These are phyloP conservation scores for Therioaphis trifolii DNA, from an alignment of 2,888 invertebrate genomes.

Conservation along the genomic window DNA sequence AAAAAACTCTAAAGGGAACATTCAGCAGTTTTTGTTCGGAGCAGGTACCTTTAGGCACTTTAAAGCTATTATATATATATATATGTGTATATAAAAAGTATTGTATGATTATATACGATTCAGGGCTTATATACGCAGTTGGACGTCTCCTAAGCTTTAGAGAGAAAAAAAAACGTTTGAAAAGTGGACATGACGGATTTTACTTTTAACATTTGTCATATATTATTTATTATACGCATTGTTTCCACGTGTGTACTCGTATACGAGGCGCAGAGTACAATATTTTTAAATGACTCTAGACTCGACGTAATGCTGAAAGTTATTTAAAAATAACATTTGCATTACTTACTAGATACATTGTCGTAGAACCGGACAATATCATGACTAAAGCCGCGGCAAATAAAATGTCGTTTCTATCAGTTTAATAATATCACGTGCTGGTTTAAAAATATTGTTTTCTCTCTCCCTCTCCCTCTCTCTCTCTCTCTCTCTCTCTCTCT, in stretches of 20 bases:
- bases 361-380: too few species aligned
- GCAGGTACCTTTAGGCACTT: slow-evolving; percentile 53
- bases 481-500: too few species aligned
- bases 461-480: too few species aligned
- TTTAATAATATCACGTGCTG: too few species aligned
- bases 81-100: not conserved
- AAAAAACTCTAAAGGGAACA: slow-evolving; percentile 44
- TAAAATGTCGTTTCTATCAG: too few species aligned
- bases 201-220: not conserved
- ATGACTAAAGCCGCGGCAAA: too few species aligned
- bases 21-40: slow-evolving; percentile 53
- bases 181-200: slow-evolving; percentile 20
- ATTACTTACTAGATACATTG: too few species aligned
- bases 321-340: too few species aligned
- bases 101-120: slow-evolving; percentile 15
- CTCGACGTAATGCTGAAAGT: too few species aligned
- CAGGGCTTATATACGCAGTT: slow-evolving; percentile 13
- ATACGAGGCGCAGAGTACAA: too few species aligned
- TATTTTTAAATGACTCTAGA: too few species aligned
- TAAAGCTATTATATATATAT: slow-evolving; percentile 10
- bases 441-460: too few species aligned
- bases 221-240: not conserved
- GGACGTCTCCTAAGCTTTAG: slow-evolving; percentile 30
- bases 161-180: not conserved
- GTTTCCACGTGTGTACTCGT: not conserved